phyloP scores from a whole-genome alignment of 2,888 invertebrate genomes.

The Eristalis intricaria region DNA sequence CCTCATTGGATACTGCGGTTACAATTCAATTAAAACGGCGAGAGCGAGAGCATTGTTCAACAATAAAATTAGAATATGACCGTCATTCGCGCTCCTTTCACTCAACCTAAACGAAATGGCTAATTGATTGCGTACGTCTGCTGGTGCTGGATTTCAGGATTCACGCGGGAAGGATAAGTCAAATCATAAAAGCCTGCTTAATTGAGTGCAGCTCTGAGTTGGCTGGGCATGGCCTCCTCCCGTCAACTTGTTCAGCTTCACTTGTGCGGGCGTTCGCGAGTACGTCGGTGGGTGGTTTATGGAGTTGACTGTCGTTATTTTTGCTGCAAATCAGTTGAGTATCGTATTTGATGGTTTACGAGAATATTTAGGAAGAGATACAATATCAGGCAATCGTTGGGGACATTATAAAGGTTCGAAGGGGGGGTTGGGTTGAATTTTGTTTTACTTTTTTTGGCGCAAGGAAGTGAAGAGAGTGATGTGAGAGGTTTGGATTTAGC shows the following conservation, averaged over 20 bases:
- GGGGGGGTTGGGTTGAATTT: not conserved
- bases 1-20: conserved; percentile 36
- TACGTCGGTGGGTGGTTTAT: not conserved
- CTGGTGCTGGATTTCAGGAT: not conserved
- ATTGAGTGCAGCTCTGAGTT: not conserved
- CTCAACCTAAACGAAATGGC: too few species aligned
- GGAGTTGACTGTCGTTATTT: not conserved
- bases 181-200: not conserved
- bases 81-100: not conserved
- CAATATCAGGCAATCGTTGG: not conserved
- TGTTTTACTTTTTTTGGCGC: not conserved
- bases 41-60: not conserved
- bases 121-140: conserved; percentile 19
- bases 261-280: not conserved
- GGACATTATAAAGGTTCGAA: not conserved
- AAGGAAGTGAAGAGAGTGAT: too few species aligned
- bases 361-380: not conserved
- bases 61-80: conserved; percentile 12
- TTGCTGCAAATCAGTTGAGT: not conserved
- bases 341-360: not conserved
- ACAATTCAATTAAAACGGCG: conserved; percentile 45
- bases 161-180: not conserved
- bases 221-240: not conserved
- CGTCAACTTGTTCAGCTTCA: not conserved
- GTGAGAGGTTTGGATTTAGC: too few species aligned